Evolutionary conservation across 2,113 vertebrate species (phyloP), one percentile per base, ranked within the genome.

Genomic region (Nematolebias whitei): DNA sequence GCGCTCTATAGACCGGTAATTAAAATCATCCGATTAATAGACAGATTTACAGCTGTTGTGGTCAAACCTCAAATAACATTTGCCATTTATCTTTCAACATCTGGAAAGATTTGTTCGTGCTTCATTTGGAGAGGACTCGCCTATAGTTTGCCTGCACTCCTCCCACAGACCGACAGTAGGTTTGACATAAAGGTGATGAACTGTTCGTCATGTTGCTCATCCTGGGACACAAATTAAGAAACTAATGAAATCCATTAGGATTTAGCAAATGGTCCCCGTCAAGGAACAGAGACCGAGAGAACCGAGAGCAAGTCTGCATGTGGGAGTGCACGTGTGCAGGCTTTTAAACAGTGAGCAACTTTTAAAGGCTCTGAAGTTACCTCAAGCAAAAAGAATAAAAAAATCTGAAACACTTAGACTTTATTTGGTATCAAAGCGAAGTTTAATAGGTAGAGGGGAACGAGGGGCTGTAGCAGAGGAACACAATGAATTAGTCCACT

Each of bases 181-280:
- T 38, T 18, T 35, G 56, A 54, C 63, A 48, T 48, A 40, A 47
- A 60, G 65, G 85, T 74, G 81, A 90, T 88, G 85, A 90, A 81
- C 72, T 44, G 74, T 66, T 78, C 63, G 53, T 74, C 54, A 78
- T 57, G 78, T 63, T 52, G 49, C 67, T 62, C 66, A 54, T 49
- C 60, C 59, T 19, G 19, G 3, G 56, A 65, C 61, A 78, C 84
- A 89, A 87, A 89, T 86, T 65, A 88, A 85, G 67, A 82, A 90
- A 87, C 76, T 86, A 79, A 89, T 88, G 85, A 89, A 89, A 91
- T 81, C 88, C 78, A 88, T 90, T 90, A 91, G 83, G 86, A 86
- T 87, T 90, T 88, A 65, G 76, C 76, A 87, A 91, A 91, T 83
- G 79, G 89, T 75, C 84, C 87, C 83, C 71, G 85, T 73, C 66